Conservation (phyloP, 2,113 vertebrate species). For the Numenius arquata region DNA sequence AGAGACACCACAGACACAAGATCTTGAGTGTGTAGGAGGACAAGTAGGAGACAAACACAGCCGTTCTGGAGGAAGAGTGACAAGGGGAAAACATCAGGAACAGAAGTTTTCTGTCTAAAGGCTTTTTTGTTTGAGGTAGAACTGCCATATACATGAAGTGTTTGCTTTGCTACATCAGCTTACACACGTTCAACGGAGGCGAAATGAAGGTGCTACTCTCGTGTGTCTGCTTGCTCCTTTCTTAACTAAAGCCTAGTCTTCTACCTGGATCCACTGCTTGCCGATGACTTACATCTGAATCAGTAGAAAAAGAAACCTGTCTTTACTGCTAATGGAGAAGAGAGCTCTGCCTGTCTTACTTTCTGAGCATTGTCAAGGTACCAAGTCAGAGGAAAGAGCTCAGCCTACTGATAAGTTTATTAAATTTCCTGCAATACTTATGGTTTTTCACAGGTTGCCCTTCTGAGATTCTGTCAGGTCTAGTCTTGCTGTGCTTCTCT, state of each 20-base stretch:
- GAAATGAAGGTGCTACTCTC: neutral
- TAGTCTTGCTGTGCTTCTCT: neutral
- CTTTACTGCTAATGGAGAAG: neutral
- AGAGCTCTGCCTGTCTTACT: neutral
- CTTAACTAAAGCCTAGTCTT: neutral
- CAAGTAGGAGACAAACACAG: neutral
- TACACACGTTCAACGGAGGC: neutral
- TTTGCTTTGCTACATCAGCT: neutral
- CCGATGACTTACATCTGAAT: neutral
- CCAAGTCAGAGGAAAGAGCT: neutral
- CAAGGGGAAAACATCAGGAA: neutral
- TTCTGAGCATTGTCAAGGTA: neutral
- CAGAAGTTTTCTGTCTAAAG: neutral
- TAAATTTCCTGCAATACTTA: neutral
- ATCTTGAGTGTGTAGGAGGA: neutral
- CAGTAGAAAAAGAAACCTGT: neutral
- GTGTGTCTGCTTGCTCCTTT: neutral
- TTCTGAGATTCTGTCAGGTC: neutral
- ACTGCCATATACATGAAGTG: neutral
- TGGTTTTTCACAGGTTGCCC: neutral
- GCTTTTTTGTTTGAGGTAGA: neutral
- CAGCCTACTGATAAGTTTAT: neutral
- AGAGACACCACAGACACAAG: conserved; percentile 12
- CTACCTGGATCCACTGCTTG: neutral
- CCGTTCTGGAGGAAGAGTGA: neutral